Evolutionary conservation across 2,113 vertebrate species (phyloP).

Genomic region (Phoenicopterus ruber): DNA sequence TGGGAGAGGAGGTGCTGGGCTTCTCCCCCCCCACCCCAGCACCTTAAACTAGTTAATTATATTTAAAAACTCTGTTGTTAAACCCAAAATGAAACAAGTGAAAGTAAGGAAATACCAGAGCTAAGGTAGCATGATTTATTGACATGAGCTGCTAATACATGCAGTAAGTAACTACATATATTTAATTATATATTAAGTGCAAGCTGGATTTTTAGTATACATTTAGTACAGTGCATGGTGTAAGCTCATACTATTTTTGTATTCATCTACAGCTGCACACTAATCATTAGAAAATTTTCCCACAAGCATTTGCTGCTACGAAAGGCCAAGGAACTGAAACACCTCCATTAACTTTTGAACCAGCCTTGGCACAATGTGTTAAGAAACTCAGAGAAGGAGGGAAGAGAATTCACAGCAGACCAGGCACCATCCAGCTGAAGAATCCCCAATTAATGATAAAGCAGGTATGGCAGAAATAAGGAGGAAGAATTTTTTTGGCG

Average conservation of each 20-base stretch:
- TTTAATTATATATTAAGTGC: not conserved
- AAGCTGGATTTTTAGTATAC: not conserved
- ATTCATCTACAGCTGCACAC: not conserved
- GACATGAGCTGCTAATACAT: not conserved
- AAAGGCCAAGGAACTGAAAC: not conserved
- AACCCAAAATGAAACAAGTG: not conserved
- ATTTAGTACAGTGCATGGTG: not conserved
- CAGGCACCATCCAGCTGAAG: not conserved
- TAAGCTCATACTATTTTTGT: not conserved
- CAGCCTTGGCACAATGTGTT: not conserved
- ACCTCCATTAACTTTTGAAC: not conserved
- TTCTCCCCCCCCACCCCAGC: not conserved
- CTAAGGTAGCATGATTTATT: constrained; percentile 41
- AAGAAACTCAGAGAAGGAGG: not conserved
- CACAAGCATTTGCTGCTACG: not conserved
- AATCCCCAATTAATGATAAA: not conserved
- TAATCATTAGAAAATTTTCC: not conserved
- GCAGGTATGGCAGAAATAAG: not conserved
- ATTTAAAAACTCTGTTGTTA: not conserved
- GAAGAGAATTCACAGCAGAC: not conserved
- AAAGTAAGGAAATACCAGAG: not conserved
- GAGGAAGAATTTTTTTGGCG: not conserved
- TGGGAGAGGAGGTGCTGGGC: not conserved
- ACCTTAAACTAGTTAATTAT: not conserved
- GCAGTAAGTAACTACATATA: not conserved